phyloP scores from a whole-genome alignment of 2,888 invertebrate species.

The Chymomyza procnemis region DNA sequence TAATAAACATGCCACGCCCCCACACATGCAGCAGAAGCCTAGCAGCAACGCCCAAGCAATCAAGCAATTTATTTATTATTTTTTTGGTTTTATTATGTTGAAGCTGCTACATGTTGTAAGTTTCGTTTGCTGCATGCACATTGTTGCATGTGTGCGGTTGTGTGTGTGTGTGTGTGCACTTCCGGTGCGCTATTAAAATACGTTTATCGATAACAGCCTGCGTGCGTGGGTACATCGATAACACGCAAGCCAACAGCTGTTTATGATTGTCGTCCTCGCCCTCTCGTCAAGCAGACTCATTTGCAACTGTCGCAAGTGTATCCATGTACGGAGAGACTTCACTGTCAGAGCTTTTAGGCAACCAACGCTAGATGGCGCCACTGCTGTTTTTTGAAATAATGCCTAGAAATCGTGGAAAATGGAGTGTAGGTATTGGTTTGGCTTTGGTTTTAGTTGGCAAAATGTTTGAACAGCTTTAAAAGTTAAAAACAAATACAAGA shows the following conservation, averaged over 20 bases:
- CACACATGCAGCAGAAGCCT: slow-evolving; percentile 25
- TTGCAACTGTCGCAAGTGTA: not conserved
- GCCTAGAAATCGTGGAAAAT: too few relatives aligned
- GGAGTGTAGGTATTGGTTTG: too few relatives aligned
- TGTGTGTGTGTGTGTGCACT: not conserved
- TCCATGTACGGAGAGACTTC: not conserved
- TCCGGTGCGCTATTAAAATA: slow-evolving; percentile 20
- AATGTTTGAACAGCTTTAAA: too few relatives aligned
- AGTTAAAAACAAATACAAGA: too few relatives aligned
- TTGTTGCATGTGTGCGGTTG: not conserved
- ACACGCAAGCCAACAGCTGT: slow-evolving; percentile 19
- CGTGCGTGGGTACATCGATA: slow-evolving; percentile 7
- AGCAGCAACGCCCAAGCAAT: slow-evolving; percentile 9
- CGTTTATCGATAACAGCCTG: slow-evolving; percentile 25
- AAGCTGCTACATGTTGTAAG: not conserved
- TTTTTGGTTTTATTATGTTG: slow-evolving; percentile 22
- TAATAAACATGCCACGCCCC: slow-evolving; percentile 38
- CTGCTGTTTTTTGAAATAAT: too few relatives aligned
- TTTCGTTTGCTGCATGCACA: not conserved
- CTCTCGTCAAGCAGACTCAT: too few relatives aligned
- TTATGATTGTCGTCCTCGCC: not conserved
- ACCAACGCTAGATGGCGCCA: too few relatives aligned
- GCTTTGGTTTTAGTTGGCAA: too few relatives aligned
- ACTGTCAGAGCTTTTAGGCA: too few relatives aligned
- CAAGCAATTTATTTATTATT: slow-evolving; percentile 14